Evolutionary conservation across 2,888 invertebrate species (phyloP), one percentile per base, ranked within the genome.

Genomic region (Formica aserva): DNA sequence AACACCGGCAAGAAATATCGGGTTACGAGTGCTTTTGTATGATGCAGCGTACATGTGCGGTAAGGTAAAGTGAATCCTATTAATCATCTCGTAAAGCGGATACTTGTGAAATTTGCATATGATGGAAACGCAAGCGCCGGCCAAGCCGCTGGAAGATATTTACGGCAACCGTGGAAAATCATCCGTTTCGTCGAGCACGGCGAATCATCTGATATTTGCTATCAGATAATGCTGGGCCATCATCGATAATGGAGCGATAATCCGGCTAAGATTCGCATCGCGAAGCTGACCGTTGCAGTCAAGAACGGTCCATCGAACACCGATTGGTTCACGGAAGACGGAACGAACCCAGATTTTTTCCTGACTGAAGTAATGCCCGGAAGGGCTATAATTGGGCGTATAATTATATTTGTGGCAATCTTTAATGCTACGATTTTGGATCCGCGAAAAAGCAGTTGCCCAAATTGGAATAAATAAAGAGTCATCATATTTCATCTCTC

Each of bases 161-260:
- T 26, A 57, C 38, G 22, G 63, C 55, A 65, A 67, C 15, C 45
- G 41, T 41, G 9, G 38, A 48, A 52, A 48, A 77, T 69, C 48
- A 65, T 26, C 15, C 32, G 35, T 62, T 32, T 60, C 52, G 45
- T 22, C 55, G 29, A 15, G 63, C 48, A 55, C 85, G 74, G 83
- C 41, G 80, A 75, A 65, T 22, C 63, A 82, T 66, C 80, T 86
- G 77, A 85, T 85, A 85, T 82, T 67, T 41, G 83, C 87, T 60
- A 77, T 89, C 82, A 90, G 90, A 88, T 90, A 88, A 90, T 86
- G 82, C 60, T 60, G 45, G 65, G 83, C 60, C 83, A 45, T 55
- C 26, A 63, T 35, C 62, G n/a, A 55, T 71, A 72, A 69, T 55
- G 41, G 69, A 72, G 22, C 65, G 52, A 55, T 41, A 48, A 67